Evolutionary conservation across 2,888 invertebrate genomes (phyloP), one percentile per base, ranked within the genome.

Genomic region (Petrolisthes manimaculis): DNA sequence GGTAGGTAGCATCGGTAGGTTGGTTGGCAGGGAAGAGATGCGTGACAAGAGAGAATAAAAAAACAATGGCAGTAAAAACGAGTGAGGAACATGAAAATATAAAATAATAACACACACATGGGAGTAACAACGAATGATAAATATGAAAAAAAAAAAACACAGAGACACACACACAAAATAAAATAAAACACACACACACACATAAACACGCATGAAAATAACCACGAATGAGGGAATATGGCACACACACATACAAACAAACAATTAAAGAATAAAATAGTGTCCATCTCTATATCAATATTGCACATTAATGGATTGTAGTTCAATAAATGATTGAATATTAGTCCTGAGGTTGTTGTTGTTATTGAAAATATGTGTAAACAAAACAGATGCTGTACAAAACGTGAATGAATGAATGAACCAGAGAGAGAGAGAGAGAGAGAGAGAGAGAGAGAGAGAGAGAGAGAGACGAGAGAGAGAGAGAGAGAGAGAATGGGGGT

Each of bases 371-470:
- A n/a, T n/a, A n/a, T n/a, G n/a, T n/a, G n/a, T n/a, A n/a, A n/a
- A n/a, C n/a, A n/a, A n/a, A n/a, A n/a, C n/a, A n/a, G n/a, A n/a
- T n/a, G n/a, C n/a, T n/a, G n/a, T n/a, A 61, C 61, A 61, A 12
- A 24, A 12, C 21, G 77, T 5, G 77, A 24, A 12, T 24, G 24
- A 24, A 37, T 5, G 77, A 24, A 37, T 5, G 5, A 77, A 12
- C 21, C 12, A 78, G 51, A 18, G 53, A 78, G 5, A 53, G 53
- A 78, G 51, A 14, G 78, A 53, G 51, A 14, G 53, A 78, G 53
- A 18, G 53, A 53, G 18, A 18, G 53, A 53, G 53, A 14, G 78
- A 78, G 78, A 78, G 78, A 78, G 53, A 53, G 78, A 78, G 78
- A 53, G 78, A 77, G 77, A 77, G 37, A 77, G 12, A 77, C 24